Base-by-base conservation (phyloP, 2,888 invertebrate species). In the Drosophila mettleri region DNA sequence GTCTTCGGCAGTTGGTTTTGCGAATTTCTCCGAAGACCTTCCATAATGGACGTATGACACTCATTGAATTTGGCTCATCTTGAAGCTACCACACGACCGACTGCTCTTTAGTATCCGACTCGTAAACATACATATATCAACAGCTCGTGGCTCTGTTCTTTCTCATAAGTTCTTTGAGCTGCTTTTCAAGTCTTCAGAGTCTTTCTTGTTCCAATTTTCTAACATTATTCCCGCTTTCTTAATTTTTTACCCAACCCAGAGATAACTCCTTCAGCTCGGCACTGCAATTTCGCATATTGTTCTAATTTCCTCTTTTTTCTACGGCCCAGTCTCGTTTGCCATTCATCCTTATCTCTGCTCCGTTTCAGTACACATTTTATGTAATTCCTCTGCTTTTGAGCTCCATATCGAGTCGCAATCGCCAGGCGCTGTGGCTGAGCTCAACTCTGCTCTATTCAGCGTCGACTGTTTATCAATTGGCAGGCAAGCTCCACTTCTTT, bases 391-490 rank as follows among this genome's bases (percentile, higher is more conserved):
- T 54, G 54, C 58, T 34, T 66, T 74, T 62, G 54, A 72, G 18
- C 48, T 33, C 7, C 12, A 2, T 73, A 60, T 78, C 53, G 29
- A 20, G 36, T 7, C 14, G 31, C 58, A 58, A 59, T 63, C 72
- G 20, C 33, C 34, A 27, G 18, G 22, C 22, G 16, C 29, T 39
- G 14, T 29, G 31, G 46, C 27, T 31, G 22, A 67, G 34, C 29
- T 36, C 29, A 67, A 53, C 69, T 39, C 55, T 58, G 69, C 60
- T 34, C 51, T 46, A 24, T 38, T 74, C 58, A 38, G 31, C 33
- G 24, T 27, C 24, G 36, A 20, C 53, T 58, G 61, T 52, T 59
- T 74, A 60, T 78, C 69, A 75, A 80, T 76, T 74, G 79, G 53
- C 51, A 16, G 51, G 48, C 41, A 46, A 34, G 49, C 38, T 66